Conservation (phyloP, 2,888 invertebrate species). For the Polyommatus icarus region DNA sequence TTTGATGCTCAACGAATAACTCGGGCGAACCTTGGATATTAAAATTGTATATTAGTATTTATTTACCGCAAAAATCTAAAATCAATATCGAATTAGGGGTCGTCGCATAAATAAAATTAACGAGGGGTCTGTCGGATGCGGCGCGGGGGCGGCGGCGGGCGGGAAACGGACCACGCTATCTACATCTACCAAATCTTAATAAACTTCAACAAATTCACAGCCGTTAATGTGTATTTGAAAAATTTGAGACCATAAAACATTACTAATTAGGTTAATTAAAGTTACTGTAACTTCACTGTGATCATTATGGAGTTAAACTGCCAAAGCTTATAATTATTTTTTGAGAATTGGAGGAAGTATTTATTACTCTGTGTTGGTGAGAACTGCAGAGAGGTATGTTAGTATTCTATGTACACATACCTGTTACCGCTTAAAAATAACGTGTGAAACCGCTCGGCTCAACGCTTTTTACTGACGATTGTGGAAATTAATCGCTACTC, state of each 20-base stretch:
- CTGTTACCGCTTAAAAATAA: slow-evolving; percentile 39
- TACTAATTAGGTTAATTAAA: background rate
- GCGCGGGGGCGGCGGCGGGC: slow-evolving; percentile 48
- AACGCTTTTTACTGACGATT: slow-evolving; percentile 65
- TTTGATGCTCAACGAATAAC: background rate
- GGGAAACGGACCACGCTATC: slow-evolving; percentile 68
- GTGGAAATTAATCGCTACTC: slow-evolving; percentile 66
- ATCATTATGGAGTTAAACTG: background rate
- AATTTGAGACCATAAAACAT: slow-evolving; percentile 20
- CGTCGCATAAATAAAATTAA: slow-evolving; percentile 74
- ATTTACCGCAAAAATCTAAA: slow-evolving; percentile 34
- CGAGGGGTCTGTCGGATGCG: slow-evolving; percentile 66
- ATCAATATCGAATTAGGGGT: slow-evolving; percentile 63
- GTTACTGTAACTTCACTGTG: background rate
- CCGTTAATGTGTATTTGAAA: slow-evolving; percentile 34
- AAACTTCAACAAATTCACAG: slow-evolving; percentile 56
- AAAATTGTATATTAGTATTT: slow-evolving; percentile 27
- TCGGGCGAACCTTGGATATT: background rate
- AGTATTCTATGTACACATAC: background rate
- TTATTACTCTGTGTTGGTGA: background rate
- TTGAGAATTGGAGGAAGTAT: background rate
- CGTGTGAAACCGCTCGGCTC: slow-evolving; percentile 47
- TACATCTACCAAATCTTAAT: slow-evolving; percentile 58
- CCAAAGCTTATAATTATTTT: background rate
- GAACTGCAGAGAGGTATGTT: too few species aligned